These are phyloP conservation scores for Chelon auratus DNA, from an alignment of 2,797 vertebrate species.

Conservation along the genomic window DNA sequence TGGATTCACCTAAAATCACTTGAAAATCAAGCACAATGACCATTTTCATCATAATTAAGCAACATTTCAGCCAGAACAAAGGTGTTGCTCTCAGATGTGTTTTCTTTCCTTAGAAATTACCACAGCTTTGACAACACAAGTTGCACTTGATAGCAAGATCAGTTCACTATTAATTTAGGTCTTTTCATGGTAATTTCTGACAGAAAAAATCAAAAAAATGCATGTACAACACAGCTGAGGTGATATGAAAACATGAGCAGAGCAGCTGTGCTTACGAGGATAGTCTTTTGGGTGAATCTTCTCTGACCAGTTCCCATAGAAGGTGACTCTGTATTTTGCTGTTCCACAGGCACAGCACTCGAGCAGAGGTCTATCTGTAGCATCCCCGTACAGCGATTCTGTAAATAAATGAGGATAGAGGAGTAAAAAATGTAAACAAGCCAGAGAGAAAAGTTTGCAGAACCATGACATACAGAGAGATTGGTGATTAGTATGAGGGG, in stretches of 20 bases:
- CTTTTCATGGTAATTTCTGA: not conserved
- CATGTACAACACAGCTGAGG: not conserved
- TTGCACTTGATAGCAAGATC: not conserved
- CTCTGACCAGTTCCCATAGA: conserved; percentile 98
- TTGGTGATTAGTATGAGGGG: conserved; percentile 39
- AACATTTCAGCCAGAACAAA: too few species aligned
- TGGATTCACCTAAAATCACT: too few species aligned
- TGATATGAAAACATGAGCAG: not conserved
- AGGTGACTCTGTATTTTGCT: conserved; percentile 97
- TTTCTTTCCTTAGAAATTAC: not conserved
- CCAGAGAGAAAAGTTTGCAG: conserved; percentile 24
- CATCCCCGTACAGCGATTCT: conserved; percentile 81
- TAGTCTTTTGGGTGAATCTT: conserved; percentile 97
- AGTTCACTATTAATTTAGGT: not conserved
- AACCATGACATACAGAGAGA: conserved; percentile 20
- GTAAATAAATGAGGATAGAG: conserved; percentile 28
- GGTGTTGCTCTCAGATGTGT: too few species aligned
- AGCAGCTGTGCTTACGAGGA: conserved; percentile 88
- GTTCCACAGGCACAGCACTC: conserved; percentile 98
- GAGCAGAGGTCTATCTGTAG: conserved; percentile 89
- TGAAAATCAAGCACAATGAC: not conserved
- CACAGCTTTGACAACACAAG: not conserved
- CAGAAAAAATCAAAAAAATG: too few species aligned
- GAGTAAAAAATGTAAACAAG: conserved; percentile 10
- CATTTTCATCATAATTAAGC: not conserved